Base-by-base conservation (phyloP, 2,888 invertebrate species). In the Thymelicus lineola region DNA sequence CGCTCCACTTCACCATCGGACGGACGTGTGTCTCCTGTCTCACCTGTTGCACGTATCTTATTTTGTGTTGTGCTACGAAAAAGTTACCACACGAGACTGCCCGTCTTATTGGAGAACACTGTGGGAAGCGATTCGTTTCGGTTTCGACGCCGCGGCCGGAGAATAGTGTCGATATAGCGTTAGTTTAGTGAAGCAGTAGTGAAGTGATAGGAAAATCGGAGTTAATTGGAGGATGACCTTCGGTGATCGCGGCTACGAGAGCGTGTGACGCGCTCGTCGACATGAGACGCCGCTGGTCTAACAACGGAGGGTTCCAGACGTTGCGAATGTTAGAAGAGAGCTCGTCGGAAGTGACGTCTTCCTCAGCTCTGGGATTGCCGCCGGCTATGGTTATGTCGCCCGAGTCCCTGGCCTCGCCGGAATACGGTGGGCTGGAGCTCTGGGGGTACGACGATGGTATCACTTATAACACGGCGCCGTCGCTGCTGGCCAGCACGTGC, bases 281-380 rank as follows among this genome's bases (percentile, higher is more conserved):
- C 92, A 96, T 96, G 96, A 96, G 96, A 95, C 96, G 96, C 88
- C 95, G 96, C 93, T 96, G 96, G 96, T 96, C 96, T 76, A 96
- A 96, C 91, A 95, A 96, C 91, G 95, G 96, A 88, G 95, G 96
- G 85, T 95, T 96, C 87, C 94, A 92, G 82, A 91, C 95, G 86
- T 87, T 94, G 89, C 94, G 95, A 79, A 95, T 95, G 89, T 95
- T 96, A 79, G 95, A 96, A 83, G 96, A 96, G 91, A 96, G 96
- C 86, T 96, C 96, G 76, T 95, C 96, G 74, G 96, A 96, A 86
- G 97, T 96, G 88, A 96, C 96, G 65, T 96, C 96, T 46, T 97
- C 97, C 64, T 96, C 97, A 59, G 94, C 96, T 73, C 91, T 96
- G 62, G 96, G 96, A 74, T 94, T 96, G 87, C 95, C 96, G 79